A percentile compares a stretch with the other conserved stretches of the same genome.
These are phyloP conservation scores for Drosophila buzzatii DNA, from an alignment of 2,888 invertebrate genomes.

Conservation along the genomic window DNA sequence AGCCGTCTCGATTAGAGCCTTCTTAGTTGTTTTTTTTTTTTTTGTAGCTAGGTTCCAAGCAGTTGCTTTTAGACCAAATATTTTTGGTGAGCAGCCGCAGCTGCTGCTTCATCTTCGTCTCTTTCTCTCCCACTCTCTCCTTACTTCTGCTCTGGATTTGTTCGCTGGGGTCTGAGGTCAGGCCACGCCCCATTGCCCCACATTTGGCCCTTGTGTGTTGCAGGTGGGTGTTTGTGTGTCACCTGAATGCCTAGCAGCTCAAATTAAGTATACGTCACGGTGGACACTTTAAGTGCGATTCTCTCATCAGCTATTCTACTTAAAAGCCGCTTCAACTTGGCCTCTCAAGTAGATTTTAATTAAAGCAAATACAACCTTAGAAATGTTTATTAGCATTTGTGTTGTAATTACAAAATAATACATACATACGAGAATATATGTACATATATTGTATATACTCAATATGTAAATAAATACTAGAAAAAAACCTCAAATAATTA, in stretches of 20 bases:
- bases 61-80: constrained; percentile 51
- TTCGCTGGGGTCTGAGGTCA: constrained; percentile 32
- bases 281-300: constrained; percentile 33
- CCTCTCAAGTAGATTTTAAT: constrained; percentile 12
- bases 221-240: constrained; percentile 13
- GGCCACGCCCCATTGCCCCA: constrained; percentile 61
- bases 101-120: constrained; percentile 15
- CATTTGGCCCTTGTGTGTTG: constrained; percentile 28
- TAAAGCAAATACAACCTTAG: constrained; percentile 5
- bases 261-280: constrained; percentile 46
- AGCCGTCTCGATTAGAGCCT: too few species aligned
- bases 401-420: neutral
- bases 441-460: neutral
- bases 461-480: neutral
- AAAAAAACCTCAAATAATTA: neutral
- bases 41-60: constrained; percentile 41
- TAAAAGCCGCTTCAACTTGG: constrained; percentile 7
- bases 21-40: constrained; percentile 16
- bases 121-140: neutral
- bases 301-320: constrained; percentile 9
- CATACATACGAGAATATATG: neutral
- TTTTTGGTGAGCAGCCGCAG: constrained; percentile 37
- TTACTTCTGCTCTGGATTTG: constrained; percentile 1
- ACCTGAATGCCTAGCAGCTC: constrained; percentile 28
- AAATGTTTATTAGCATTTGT: neutral